Conservation (phyloP, 1,140 invertebrate genomes). For the Drosophila mayri region DNA sequence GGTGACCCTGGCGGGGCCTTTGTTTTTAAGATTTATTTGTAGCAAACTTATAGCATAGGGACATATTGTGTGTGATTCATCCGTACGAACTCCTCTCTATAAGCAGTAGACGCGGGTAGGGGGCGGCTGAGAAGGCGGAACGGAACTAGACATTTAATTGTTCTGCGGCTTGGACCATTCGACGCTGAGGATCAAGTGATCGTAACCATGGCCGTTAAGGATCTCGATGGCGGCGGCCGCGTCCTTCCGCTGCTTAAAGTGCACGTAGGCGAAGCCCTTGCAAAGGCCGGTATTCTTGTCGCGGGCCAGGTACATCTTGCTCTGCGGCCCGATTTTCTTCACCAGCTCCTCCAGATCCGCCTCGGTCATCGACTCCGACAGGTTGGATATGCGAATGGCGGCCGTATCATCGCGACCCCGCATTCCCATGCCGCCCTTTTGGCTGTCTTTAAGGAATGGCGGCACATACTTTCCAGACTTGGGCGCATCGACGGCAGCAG, state of each 20-base stretch:
- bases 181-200: slow-evolving; percentile 98
- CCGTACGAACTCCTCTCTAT: slow-evolving; percentile 34
- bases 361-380: slow-evolving; percentile 98
- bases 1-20: slow-evolving; percentile 19
- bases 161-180: slow-evolving; percentile 98
- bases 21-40: slow-evolving; percentile 50
- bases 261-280: slow-evolving; percentile 98
- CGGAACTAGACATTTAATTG: slow-evolving; percentile 58
- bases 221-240: slow-evolving; percentile 95
- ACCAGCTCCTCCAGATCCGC: slow-evolving; percentile 98
- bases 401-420: slow-evolving; percentile 91
- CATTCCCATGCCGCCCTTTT: slow-evolving; percentile 89
- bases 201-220: slow-evolving; percentile 98
- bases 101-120: slow-evolving; percentile 33
- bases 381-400: slow-evolving; percentile 98
- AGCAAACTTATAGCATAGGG: slow-evolving; percentile 71
- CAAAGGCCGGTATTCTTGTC: slow-evolving; percentile 93
- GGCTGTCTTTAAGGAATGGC: slow-evolving; percentile 94
- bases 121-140: slow-evolving; percentile 16
- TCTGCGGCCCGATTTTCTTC: slow-evolving; percentile 87
- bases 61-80: slow-evolving; percentile 38
- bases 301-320: slow-evolving; percentile 95
- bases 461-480: slow-evolving; percentile 92
- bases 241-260: slow-evolving; percentile 95
- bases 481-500: slow-evolving; percentile 82